These are phyloP conservation scores for Cantharis rufa DNA, from an alignment of 2,888 invertebrate genomes.

Conservation along the genomic window DNA sequence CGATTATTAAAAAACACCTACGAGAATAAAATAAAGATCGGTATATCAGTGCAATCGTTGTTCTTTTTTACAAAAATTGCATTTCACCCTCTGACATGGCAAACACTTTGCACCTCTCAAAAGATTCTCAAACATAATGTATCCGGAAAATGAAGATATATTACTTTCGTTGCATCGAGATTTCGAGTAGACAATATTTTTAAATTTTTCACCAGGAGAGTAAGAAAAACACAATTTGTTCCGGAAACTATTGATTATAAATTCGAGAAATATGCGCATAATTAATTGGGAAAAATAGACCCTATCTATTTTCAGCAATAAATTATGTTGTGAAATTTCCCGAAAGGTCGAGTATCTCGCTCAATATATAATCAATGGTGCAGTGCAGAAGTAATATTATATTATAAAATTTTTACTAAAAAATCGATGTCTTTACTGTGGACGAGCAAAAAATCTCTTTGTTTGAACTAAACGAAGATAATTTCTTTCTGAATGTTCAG, in stretches of 20 bases:
- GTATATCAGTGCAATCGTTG: neutral
- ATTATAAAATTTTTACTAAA: neutral
- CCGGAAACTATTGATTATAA: neutral
- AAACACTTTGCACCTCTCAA: neutral
- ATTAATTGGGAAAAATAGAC: no score
- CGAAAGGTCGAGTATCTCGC: neutral
- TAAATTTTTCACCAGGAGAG: neutral
- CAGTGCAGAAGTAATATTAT: neutral
- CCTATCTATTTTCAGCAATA: neutral
- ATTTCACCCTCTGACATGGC: neutral
- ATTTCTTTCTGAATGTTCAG: neutral
- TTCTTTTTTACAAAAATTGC: neutral
- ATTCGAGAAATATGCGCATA: neutral
- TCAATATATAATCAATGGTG: neutral
- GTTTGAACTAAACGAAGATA: neutral
- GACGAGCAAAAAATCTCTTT: neutral
- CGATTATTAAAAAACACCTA: neutral
- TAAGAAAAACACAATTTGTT: no score
- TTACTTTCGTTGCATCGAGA: neutral
- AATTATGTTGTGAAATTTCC: neutral
- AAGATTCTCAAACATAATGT: neutral
- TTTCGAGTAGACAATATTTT: neutral
- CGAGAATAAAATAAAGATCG: neutral
- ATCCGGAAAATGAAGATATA: neutral
- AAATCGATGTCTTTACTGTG: no score